Base-by-base conservation (phyloP, 2,888 invertebrate species). In the Leptopilina syphax region DNA sequence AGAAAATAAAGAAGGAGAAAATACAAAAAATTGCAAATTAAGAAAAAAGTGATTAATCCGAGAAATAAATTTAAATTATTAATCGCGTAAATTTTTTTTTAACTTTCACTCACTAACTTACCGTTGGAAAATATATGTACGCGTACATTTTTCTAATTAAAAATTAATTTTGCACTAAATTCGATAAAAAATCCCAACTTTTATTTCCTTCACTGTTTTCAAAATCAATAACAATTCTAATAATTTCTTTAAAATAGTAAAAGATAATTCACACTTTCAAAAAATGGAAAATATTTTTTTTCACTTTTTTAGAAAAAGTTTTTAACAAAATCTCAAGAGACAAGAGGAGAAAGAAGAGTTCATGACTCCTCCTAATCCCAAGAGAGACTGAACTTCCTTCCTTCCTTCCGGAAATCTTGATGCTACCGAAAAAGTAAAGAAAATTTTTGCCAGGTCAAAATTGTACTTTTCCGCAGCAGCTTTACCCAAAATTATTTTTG, bases 31-130 rank as follows among this genome's bases (percentile, higher is more conserved):
- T 18, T 18, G 18, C 18, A 18, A 54, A 54, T 54, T 8, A 41
- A 41, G 6, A 5, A 41, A 41, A 41, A 41, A 41, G 6, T 41
- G 6, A 41, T 6, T 5, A 41, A 41, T 41, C 6, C 41, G 18
- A 18, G 18, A 18, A 18, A 18, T 18, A 18, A 18, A 18, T 18
- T 18, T 18, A 34, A 34, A 34, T 34, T 34, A 34, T 34, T 34
- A 34, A 34, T 34, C 34, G 4, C 1, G 34, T 34, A 4, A 54
- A 70, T 27, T 70, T 27, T 70, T 18, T 70, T 47, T 73, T 41
- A 73, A 57, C 57, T 57, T 73, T 73, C 73, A 57, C 57, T 73
- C n/a, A 73, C 57, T 27, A 60, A 18, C 60, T 60, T 5, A 60
- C 60, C 60, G 5, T 6, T 1, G 7, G 13, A n/a, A n/a, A 60